Percentiles rank a stretch among this genome's conserved stretches.
Conservation (phyloP, 2,888 invertebrate genomes). For the Timema cristinae region DNA sequence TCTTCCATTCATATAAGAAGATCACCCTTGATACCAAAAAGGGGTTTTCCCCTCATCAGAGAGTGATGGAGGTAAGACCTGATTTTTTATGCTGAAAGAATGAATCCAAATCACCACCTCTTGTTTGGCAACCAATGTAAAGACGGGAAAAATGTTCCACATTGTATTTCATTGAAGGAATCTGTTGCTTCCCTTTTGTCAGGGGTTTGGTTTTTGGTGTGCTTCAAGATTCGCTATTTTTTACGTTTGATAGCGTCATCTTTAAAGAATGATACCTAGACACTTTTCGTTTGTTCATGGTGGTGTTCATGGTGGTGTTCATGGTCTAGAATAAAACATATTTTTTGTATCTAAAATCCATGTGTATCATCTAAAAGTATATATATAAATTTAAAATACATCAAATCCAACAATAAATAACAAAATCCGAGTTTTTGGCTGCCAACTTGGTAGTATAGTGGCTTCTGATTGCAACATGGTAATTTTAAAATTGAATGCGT, state of each 20-base stretch:
- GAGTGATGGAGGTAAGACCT: conserved; percentile 17
- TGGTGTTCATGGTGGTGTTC: too few species aligned
- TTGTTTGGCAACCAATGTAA: conserved; percentile 22
- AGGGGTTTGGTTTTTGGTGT: not conserved
- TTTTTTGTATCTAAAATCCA: too few species aligned
- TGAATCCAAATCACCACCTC: conserved; percentile 17
- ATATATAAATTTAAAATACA: too few species aligned
- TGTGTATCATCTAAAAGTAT: too few species aligned
- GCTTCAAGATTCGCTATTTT: not conserved
- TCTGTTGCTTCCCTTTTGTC: not conserved
- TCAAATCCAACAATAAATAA: too few species aligned
- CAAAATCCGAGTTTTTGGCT: too few species aligned
- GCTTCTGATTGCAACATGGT: too few species aligned
- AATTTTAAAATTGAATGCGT: too few species aligned
- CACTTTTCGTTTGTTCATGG: conserved; percentile 24
- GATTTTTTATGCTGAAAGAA: conserved; percentile 22
- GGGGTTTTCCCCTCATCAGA: conserved; percentile 20
- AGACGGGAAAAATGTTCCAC: conserved; percentile 15
- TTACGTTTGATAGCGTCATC: conserved; percentile 7
- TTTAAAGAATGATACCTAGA: conserved; percentile 20
- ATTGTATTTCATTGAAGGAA: not conserved
- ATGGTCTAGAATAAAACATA: too few species aligned
- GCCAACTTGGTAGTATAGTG: too few species aligned
- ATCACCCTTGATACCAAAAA: conserved; percentile 18
- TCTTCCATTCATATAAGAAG: conserved; percentile 18